Base-by-base conservation (phyloP, 2,113 vertebrate species). In the Heteronetta atricapilla region DNA sequence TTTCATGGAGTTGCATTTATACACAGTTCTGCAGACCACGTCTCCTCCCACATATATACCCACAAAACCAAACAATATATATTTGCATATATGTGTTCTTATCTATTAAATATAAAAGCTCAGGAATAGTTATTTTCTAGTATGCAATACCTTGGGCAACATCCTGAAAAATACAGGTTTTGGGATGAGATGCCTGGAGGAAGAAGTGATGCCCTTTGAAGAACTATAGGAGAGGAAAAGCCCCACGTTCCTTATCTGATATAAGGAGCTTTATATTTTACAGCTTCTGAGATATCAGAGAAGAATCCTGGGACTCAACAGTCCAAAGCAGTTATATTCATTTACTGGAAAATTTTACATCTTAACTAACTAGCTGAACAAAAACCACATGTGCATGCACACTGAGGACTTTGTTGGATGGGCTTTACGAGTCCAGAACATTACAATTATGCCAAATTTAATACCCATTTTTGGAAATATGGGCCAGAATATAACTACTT, bases 401-500 rank as follows among this genome's bases (percentile, higher is more conserved):
- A 73, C n/a, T 1, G 14, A 78, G 17, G 20, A 73, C 55, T 73
- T 69, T 31, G n/a, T 28, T 82, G n/a, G 29, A 85, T 62, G 44
- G 34, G 11, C 25, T 91, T 92, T 79, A 53, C 58, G 80, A 88
- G 56, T 63, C 33, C 63, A 78, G 55, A 94, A 92, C 36, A 38
- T 9, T 3, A 3, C 60, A 78, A n/a, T 86, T 81, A 90, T 75
- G 46, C 8, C 52, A 92, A 84, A 78, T 68, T 40, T 8, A 85
- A 56, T n/a, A 62, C 59, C 38, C 25, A 73, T 44, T 94, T 91
- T 66, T 64, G 33, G 82, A 91, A 94, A 94, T 79, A 73, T 11
- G 5, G 70, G 73, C 53, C 78, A 94, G 81, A 85, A 76, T 46
- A 40, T 46, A 94, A 89, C 62, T 79, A 82, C 70, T 92, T 85